Conservation (phyloP, 2,113 vertebrate genomes). For the Prietella phreatophila region DNA sequence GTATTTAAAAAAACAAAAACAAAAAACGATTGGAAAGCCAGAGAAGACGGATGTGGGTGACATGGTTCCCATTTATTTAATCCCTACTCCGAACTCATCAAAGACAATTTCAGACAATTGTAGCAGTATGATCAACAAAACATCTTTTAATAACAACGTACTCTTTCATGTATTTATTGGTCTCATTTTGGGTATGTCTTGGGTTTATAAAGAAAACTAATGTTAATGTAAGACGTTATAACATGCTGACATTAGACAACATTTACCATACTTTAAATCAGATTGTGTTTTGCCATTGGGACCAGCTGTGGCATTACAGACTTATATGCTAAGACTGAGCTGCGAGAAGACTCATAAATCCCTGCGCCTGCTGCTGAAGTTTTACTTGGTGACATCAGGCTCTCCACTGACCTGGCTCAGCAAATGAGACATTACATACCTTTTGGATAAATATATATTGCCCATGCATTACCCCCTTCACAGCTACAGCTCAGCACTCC, state of each 20-base stretch:
- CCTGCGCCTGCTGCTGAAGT: constrained; percentile 4
- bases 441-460: constrained; percentile 36
- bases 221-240: background rate
- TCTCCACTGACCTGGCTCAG: constrained; percentile 31
- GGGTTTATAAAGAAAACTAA: too few relatives aligned
- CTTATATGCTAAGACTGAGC: constrained; percentile 4
- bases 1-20: background rate
- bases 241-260: background rate
- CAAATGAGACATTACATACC: constrained; percentile 37
- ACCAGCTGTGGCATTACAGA: constrained; percentile 3
- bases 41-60: background rate
- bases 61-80: constrained; percentile 31
- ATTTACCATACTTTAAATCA: background rate
- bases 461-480: constrained; percentile 27
- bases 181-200: background rate
- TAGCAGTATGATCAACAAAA: background rate
- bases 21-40: background rate
- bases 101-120: constrained; percentile 7
- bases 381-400: constrained; percentile 27
- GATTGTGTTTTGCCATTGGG: background rate
- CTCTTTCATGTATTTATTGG: background rate
- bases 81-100: background rate
- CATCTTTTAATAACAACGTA: background rate
- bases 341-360: constrained; percentile 15
- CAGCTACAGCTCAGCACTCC: background rate